phyloP scores from a whole-genome alignment of 1,140 invertebrate genomes.

The Rhyacophila brunnea region DNA sequence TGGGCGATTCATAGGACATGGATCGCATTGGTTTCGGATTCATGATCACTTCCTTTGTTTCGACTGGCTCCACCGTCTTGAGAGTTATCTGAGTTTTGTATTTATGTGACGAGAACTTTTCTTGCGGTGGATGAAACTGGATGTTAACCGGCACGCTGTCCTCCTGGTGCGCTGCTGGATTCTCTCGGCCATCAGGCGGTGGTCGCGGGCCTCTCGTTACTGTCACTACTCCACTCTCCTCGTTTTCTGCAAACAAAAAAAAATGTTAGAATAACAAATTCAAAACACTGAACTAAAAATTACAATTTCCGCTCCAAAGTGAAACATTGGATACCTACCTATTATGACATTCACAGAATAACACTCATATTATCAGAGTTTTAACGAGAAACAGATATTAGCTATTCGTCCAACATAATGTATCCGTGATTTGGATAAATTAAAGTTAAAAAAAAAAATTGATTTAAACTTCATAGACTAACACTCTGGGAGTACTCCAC shows the following conservation, averaged over 20 bases:
- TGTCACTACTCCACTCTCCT: constrained; percentile 21
- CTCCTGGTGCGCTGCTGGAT: constrained; percentile 73
- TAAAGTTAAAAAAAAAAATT: no score
- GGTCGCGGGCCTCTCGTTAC: constrained; percentile 63
- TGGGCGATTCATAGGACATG: constrained; percentile 22
- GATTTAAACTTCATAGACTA: no score
- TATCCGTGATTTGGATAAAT: no score
- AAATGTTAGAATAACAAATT: neutral
- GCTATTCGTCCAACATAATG: no score
- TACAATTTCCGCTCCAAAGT: no score
- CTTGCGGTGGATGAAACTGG: constrained; percentile 35
- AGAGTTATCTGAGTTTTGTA: neutral
- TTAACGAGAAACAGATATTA: no score
- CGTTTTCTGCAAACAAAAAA: constrained; percentile 24
- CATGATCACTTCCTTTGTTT: constrained; percentile 10
- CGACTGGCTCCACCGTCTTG: neutral
- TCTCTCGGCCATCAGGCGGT: constrained; percentile 86
- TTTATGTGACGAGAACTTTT: constrained; percentile 3
- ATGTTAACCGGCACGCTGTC: constrained; percentile 42
- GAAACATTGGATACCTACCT: no score
- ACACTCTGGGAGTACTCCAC: no score
- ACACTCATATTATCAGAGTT: no score
- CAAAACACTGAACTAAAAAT: no score
- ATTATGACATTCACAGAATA: no score
- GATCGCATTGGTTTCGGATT: constrained; percentile 10